Evolutionary conservation across 2,888 invertebrate genomes (phyloP).

Genomic region (Eueremaeus valkanovi): DNA sequence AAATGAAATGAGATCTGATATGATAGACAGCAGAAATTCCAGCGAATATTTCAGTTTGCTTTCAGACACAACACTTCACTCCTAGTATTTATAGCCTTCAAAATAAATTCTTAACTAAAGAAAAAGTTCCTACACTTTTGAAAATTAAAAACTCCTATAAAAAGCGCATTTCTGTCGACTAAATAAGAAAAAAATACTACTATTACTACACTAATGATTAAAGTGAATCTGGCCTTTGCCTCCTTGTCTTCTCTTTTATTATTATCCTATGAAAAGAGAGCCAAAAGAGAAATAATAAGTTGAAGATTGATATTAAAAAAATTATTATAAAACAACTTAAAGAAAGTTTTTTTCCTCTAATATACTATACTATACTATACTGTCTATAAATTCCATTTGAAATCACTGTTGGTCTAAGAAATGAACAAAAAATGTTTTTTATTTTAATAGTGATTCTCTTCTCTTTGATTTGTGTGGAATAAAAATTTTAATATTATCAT

Average conservation of each 20-base stretch:
- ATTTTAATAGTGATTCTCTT: not conserved
- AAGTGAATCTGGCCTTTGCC: constrained; percentile 25
- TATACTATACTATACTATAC: not conserved
- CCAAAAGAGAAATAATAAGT: constrained; percentile 24
- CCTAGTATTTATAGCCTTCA: constrained; percentile 28
- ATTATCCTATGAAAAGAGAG: constrained; percentile 25
- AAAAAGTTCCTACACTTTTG: constrained; percentile 30
- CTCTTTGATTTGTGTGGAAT: not conserved
- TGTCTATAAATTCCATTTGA: constrained; percentile 23
- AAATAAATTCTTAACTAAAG: not conserved
- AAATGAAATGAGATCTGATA: not conserved
- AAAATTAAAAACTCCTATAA: constrained; percentile 30
- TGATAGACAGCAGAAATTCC: not conserved
- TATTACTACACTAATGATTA: constrained; percentile 31
- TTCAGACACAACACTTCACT: constrained; percentile 5
- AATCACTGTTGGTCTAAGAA: not conserved
- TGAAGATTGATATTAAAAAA: constrained; percentile 10
- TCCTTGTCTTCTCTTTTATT: constrained; percentile 20
- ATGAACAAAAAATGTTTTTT: constrained; percentile 27
- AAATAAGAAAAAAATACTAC: not conserved
- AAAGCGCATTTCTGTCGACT: not conserved
- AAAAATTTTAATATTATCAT: not conserved
- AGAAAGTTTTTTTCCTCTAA: not conserved
- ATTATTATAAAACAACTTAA: not conserved
- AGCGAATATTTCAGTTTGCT: not conserved